A percentile compares a stretch with the other conserved stretches of the same genome.
Evolutionary conservation across 2,888 invertebrate genomes (phyloP).

Genomic region (Rhaphigaster nebulosa): DNA sequence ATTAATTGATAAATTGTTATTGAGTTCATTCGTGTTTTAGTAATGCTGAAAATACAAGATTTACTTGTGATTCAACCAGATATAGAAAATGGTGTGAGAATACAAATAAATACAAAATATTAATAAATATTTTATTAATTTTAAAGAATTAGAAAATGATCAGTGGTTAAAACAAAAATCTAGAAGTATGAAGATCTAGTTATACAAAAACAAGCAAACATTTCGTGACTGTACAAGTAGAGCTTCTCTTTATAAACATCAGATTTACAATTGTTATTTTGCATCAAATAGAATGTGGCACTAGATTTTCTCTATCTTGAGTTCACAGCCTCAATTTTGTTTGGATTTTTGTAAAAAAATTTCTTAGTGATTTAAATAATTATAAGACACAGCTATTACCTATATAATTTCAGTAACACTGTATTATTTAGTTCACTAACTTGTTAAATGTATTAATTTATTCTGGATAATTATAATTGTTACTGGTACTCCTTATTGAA

Average conservation of each 20-base stretch:
- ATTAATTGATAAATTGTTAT: background rate
- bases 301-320: background rate
- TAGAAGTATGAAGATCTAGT: slow-evolving; percentile 48
- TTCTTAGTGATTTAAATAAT: background rate
- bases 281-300: slow-evolving; percentile 5
- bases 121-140: slow-evolving; percentile 48
- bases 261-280: background rate
- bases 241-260: slow-evolving; percentile 23
- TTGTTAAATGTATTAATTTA: slow-evolving; percentile 14
- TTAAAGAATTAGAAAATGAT: background rate
- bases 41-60: background rate
- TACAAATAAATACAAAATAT: background rate
- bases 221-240: slow-evolving; percentile 55
- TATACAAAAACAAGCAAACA: slow-evolving; percentile 53
- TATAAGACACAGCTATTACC: background rate
- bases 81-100: background rate
- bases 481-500: slow-evolving; percentile 52
- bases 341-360: background rate
- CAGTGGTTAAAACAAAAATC: background rate
- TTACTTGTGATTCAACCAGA: background rate
- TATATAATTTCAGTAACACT: background rate
- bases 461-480: background rate
- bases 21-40: background rate
- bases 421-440: background rate
- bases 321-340: slow-evolving; percentile 14